Evolutionary conservation across 2,113 vertebrate species (phyloP).

Genomic region (Centropristis striata): DNA sequence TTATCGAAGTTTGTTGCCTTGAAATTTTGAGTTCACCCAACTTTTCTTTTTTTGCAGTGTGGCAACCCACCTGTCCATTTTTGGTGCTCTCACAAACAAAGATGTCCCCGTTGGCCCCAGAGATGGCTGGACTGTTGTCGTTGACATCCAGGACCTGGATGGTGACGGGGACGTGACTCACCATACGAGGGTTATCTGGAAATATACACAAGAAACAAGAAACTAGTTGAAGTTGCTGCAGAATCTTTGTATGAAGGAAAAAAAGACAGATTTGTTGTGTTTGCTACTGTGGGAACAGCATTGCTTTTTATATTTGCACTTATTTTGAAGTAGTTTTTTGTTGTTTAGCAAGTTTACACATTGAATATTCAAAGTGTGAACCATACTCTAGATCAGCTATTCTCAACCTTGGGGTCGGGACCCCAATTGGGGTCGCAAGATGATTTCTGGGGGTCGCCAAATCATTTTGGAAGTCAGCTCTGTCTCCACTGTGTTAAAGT

Average conservation of each 20-base stretch:
- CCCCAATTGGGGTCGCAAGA: too few species aligned
- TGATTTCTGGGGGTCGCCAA: too few species aligned
- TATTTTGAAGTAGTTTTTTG: too few species aligned
- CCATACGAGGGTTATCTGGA: slow-evolving; percentile 90
- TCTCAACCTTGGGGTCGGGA: too few species aligned
- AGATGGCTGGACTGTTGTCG: slow-evolving; percentile 91
- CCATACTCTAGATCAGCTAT: too few species aligned
- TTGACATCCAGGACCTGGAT: slow-evolving; percentile 94
- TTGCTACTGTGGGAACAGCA: not conserved
- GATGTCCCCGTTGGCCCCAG: slow-evolving; percentile 87
- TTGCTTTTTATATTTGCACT: not conserved
- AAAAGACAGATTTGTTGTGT: not conserved
- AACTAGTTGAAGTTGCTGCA: not conserved
- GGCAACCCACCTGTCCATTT: slow-evolving; percentile 88
- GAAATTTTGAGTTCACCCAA: too few species aligned
- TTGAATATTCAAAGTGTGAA: too few species aligned
- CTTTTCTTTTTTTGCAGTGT: too few species aligned
- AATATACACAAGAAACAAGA: slow-evolving; percentile 30
- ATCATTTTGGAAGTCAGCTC: too few species aligned
- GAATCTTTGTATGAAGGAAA: not conserved
- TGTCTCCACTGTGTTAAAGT: too few species aligned
- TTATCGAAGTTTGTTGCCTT: too few species aligned
- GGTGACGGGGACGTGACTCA: slow-evolving; percentile 89
- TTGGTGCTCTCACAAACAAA: slow-evolving; percentile 92
- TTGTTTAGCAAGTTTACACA: too few species aligned